Evolutionary conservation across 2,888 invertebrate species (phyloP).

Genomic region (Drosophila subsilvestris): DNA sequence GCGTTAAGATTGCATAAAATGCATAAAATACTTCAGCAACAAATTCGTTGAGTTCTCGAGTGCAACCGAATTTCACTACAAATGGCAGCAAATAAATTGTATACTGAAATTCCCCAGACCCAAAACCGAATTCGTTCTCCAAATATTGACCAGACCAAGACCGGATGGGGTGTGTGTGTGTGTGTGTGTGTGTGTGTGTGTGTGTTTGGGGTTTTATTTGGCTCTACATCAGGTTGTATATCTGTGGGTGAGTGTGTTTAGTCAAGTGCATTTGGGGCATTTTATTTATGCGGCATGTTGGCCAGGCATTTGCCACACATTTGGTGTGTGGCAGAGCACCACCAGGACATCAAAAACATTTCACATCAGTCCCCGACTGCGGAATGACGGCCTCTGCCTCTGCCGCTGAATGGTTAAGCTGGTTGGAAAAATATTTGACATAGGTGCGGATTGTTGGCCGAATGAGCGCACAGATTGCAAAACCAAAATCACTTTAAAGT

Average conservation of each 20-base stretch:
- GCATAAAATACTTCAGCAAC: slow-evolving; percentile 23
- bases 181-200: background rate
- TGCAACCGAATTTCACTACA: slow-evolving; percentile 26
- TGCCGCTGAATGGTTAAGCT: slow-evolving; percentile 37
- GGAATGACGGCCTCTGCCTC: background rate
- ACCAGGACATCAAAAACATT: slow-evolving; percentile 53
- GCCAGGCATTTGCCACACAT: slow-evolving; percentile 62
- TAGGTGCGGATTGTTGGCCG: slow-evolving; percentile 42
- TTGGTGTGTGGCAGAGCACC: slow-evolving; percentile 28
- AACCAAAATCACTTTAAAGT: slow-evolving; percentile 22
- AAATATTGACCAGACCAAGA: slow-evolving; percentile 61
- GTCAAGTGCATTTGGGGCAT: slow-evolving; percentile 70
- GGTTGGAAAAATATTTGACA: slow-evolving; percentile 43
- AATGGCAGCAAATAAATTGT: slow-evolving; percentile 42
- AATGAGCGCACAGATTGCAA: slow-evolving; percentile 16
- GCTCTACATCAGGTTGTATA: background rate
- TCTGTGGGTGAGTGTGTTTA: slow-evolving; percentile 43
- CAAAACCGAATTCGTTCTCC: slow-evolving; percentile 34
- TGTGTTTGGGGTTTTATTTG: background rate
- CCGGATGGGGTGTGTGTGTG: background rate
- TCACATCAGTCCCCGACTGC: slow-evolving; percentile 25
- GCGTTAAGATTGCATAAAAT: slow-evolving; percentile 18
- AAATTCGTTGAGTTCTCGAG: slow-evolving; percentile 28
- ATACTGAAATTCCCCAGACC: slow-evolving; percentile 9
- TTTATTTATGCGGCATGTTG: slow-evolving; percentile 66